Percentiles rank a stretch among this genome's conserved stretches.
Evolutionary conservation across 2,797 vertebrate genomes (phyloP).

Genomic region (Premnoplex brunnescens): DNA sequence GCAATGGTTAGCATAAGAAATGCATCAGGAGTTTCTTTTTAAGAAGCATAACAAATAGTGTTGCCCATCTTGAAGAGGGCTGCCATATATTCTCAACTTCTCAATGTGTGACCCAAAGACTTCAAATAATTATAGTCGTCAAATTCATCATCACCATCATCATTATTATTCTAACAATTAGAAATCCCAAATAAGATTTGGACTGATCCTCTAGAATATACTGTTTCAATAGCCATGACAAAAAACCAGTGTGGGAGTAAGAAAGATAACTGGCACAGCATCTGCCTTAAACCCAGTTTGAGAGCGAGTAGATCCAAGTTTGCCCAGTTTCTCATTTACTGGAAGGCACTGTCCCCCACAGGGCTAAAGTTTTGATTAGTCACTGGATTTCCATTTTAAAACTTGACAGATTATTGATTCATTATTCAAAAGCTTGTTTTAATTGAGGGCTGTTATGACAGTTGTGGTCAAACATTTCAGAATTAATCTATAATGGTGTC

Average conservation of each 20-base stretch:
- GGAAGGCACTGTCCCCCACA: background rate
- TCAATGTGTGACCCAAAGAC: background rate
- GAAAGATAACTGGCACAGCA: background rate
- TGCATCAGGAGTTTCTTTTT: background rate
- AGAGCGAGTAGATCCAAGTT: background rate
- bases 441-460: conserved; percentile 13
- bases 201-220: background rate
- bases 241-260: background rate
- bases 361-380: background rate
- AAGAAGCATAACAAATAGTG: background rate
- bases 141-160: background rate
- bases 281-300: background rate
- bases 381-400: background rate
- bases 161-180: background rate
- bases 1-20: background rate
- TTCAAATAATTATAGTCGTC: background rate
- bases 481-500: conserved; percentile 15
- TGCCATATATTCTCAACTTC: background rate
- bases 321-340: background rate
- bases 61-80: background rate
- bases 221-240: background rate
- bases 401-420: conserved; percentile 44
- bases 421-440: conserved; percentile 41
- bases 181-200: background rate
- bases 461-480: conserved; percentile 16